These are phyloP conservation scores for Linnaemya tessellans DNA, from an alignment of 2,888 invertebrate genomes.

Conservation along the genomic window DNA sequence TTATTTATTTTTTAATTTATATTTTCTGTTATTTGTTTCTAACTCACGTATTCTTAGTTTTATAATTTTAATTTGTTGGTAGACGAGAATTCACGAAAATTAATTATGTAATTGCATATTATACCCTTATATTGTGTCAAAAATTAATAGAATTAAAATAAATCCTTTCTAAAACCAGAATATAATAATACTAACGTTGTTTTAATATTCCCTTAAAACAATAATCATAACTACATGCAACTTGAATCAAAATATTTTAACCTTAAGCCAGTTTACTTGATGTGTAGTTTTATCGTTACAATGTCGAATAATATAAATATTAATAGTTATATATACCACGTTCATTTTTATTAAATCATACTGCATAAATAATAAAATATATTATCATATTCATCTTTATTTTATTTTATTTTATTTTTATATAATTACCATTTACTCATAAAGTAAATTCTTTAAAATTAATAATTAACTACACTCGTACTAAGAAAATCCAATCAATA, in stretches of 20 bases:
- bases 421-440: slow-evolving; percentile 25
- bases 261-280: slow-evolving; percentile 36
- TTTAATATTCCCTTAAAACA: slow-evolving; percentile 13
- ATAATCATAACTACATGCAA: slow-evolving; percentile 39
- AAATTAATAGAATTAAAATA: slow-evolving; percentile 16
- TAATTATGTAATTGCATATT: background rate
- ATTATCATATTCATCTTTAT: slow-evolving; percentile 10
- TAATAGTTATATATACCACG: slow-evolving; percentile 2
- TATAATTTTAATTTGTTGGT: background rate
- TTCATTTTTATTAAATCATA: background rate
- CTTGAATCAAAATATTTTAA: slow-evolving; percentile 61
- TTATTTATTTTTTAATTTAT: background rate
- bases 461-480: background rate
- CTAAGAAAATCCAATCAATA: background rate
- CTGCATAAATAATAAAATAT: background rate
- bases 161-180: slow-evolving; percentile 6
- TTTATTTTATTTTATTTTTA: slow-evolving; percentile 1
- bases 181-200: background rate
- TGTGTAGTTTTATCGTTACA: slow-evolving; percentile 40
- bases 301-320: slow-evolving; percentile 49
- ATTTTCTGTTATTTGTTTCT: background rate
- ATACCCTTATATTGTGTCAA: slow-evolving; percentile 25
- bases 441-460: slow-evolving; percentile 14
- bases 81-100: background rate
- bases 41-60: background rate